Base-by-base conservation (phyloP, 2,888 invertebrate species). In the Acrobeloides nanus region DNA sequence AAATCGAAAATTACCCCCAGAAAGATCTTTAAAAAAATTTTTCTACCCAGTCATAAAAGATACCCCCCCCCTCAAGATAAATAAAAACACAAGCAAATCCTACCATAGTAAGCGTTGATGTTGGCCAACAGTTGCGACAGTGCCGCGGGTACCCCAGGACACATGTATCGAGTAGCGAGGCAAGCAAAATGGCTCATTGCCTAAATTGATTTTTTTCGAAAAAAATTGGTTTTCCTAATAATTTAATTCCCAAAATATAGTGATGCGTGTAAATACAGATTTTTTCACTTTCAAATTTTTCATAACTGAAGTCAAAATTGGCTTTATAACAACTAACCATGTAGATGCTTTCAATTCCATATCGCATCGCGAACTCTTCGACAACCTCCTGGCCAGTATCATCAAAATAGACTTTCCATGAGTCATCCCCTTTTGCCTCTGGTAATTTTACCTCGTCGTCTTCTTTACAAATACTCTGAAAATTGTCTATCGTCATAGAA, bases 171-270 rank as follows among this genome's bases (percentile, higher is more conserved):
- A 44, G 95, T 93, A 45, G 95, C 95, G 55, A 99, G 83, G 78
- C 97, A 99, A 79, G 97, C 95, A 78, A 99, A 99, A 78, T 97
- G 95, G 86, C 90, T 92, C 90, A 92, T 92, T 44, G 90, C 92
- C 78, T 68, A 51, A 17, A 64, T 53, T n/a, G 5, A 12, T n/a
- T n/a, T 32, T 50, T 25, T 48, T 26, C 12, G n/a, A 7, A 27
- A 15, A 41, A 41, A 41, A 41, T 4, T 23, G 23, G 15, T 42
- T 44, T 10, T 10, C 12, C n/a, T n/a, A n/a, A n/a, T n/a, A n/a
- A n/a, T n/a, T n/a, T n/a, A n/a, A n/a, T n/a, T n/a, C n/a, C n/a
- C n/a, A n/a, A n/a, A n/a, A n/a, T n/a, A n/a, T n/a, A n/a, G n/a
- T n/a, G n/a, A n/a, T n/a, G n/a, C n/a, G n/a, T n/a, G n/a, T n/a